Percentiles rank a stretch among this genome's conserved stretches.
These are phyloP conservation scores for Centruroides sculpturatus DNA, from an alignment of 1,140 invertebrate genomes.

Conservation along the genomic window DNA sequence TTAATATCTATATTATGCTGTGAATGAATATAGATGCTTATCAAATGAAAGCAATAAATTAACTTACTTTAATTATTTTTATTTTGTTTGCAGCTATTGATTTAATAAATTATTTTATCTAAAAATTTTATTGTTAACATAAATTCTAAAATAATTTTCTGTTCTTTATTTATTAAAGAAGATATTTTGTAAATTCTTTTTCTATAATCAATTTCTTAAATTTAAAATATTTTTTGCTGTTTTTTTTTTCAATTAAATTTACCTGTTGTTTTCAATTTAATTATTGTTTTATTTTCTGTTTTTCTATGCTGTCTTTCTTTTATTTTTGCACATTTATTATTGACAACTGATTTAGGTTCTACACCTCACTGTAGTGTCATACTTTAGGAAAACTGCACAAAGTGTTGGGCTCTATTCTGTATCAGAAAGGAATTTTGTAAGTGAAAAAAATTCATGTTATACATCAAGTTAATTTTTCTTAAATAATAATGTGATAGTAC, in stretches of 20 bases:
- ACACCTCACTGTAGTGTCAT: constrained; percentile 21
- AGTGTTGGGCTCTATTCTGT: constrained; percentile 9
- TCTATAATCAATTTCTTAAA: not conserved
- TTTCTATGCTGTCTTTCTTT: constrained; percentile 2
- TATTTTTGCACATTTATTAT: constrained; percentile 10
- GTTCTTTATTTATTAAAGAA: too few species aligned
- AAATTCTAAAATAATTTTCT: too few species aligned
- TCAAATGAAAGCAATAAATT: too few species aligned
- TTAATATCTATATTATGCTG: too few species aligned
- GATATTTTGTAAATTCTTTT: not conserved
- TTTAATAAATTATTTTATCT: too few species aligned
- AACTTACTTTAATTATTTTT: too few species aligned
- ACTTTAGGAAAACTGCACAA: constrained; percentile 14
- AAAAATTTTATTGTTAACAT: too few species aligned
- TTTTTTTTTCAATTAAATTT: not conserved
- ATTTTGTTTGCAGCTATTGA: too few species aligned
- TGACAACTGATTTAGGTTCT: constrained; percentile 14
- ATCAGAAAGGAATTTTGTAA: constrained; percentile 8
- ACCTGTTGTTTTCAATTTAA: not conserved
- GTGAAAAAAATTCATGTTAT: constrained; percentile 1
- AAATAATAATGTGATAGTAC: not conserved
- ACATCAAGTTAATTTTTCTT: not conserved
- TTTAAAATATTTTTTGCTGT: not conserved
- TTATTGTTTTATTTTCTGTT: not conserved
- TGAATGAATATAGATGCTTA: too few species aligned